phyloP scores from a whole-genome alignment of 2,888 invertebrate genomes.

The Caenorhabditis plicata region DNA sequence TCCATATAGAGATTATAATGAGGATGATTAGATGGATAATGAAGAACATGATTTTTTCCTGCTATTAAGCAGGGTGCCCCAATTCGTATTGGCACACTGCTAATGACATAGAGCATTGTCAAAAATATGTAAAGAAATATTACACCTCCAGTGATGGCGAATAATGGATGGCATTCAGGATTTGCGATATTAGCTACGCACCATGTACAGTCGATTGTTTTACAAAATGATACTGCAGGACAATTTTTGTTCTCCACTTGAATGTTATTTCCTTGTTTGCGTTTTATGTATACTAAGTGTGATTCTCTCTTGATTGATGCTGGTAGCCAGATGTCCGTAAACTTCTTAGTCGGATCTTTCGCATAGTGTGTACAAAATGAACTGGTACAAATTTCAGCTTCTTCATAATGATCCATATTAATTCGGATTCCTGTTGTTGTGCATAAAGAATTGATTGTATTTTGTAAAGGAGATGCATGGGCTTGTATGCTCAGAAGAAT shows the following conservation, averaged over 20 bases:
- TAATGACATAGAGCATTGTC: neutral
- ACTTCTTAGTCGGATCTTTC: neutral
- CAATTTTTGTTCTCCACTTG: too few species aligned
- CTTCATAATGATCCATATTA: neutral
- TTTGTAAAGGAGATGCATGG: too few species aligned
- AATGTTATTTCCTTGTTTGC: too few species aligned
- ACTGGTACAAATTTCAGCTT: slow-evolving; percentile 4
- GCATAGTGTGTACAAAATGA: neutral
- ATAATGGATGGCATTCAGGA: slow-evolving; percentile 13
- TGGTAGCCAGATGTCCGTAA: slow-evolving; percentile 5
- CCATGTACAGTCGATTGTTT: slow-evolving; percentile 7
- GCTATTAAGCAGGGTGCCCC: neutral
- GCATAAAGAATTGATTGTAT: too few species aligned
- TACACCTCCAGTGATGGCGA: slow-evolving; percentile 2
- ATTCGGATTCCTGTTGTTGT: neutral
- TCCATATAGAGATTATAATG: too few species aligned
- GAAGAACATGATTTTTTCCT: neutral
- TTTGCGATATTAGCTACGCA: slow-evolving; percentile 5
- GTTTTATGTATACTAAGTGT: slow-evolving; percentile 1
- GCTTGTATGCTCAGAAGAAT: too few species aligned
- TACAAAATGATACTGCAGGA: slow-evolving; percentile 1
- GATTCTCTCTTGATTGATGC: neutral
- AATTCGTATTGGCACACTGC: neutral
- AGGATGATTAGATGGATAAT: neutral
- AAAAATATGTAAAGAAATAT: neutral